Evolutionary conservation across 2,113 vertebrate species (phyloP), one percentile per base, ranked within the genome.

Genomic region (Gulo gulo): DNA sequence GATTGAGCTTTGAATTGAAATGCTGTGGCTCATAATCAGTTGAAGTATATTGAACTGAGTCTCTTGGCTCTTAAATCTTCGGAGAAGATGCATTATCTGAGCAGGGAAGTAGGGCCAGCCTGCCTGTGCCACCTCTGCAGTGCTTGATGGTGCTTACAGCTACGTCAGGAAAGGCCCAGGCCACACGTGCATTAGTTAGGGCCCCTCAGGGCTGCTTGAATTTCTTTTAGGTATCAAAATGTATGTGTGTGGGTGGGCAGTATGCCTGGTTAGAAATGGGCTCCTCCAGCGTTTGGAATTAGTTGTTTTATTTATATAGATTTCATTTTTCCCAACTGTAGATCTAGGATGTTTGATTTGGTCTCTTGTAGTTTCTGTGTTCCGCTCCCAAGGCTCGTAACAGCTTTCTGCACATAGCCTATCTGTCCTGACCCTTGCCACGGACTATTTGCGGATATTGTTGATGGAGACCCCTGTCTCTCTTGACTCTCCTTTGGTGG

Each of bases 321-420:
- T 34, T 20, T 82, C 1, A 2, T 7, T 23, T 81, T n/a, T 23
- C 26, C 20, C 65, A 29, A 1, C 47, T 24, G 12, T 47, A 7
- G 36, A 34, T 9, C 55, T 16, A 7, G 34, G 52, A 24, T 57
- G 23, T 36, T 12, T 29, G 88, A 4, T 52, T 59, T 26, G n/a
- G 7, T 36, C 24, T 1, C 0, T 55, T n/a, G 31, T 3, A 1
- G 34, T 11, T 31, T 78, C 29, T 42, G 12, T n/a, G 20, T 23
- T 12, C n/a, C 7, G 31, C 31, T 57, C 15, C 6, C 26, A 14
- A 29, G 31, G n/a, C 24, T 57, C 9, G 8, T 8, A 29, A 7
- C 2, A 8, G 0, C 13, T 47, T 15, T 16, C 14, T 2, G 4
- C 67, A n/a, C 18, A 1, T 61, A 2, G 2, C 6, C 36, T 36